phyloP scores from a whole-genome alignment of 2,113 vertebrate genomes.

The Dicrurus megarhynchus region DNA sequence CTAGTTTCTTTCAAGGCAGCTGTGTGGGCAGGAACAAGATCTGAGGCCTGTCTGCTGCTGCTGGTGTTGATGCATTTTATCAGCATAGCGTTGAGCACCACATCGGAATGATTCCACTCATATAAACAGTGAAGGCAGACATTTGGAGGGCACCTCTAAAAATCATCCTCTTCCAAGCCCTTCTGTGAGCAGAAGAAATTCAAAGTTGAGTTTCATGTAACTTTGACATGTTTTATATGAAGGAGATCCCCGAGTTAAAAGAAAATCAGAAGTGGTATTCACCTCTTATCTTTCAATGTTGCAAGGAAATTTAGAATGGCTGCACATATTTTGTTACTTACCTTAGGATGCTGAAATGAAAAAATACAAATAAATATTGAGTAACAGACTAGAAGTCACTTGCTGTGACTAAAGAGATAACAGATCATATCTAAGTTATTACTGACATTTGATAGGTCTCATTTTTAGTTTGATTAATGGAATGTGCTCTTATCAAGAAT shows the following conservation, averaged over 20 bases:
- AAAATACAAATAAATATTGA: background rate
- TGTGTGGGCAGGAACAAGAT: background rate
- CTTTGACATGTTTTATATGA: background rate
- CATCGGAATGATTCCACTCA: background rate
- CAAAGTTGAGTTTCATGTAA: background rate
- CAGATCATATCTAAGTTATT: background rate
- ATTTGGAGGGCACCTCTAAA: background rate
- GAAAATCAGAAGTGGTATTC: background rate
- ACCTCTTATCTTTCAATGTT: background rate
- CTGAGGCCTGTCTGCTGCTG: background rate
- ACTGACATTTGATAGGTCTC: background rate
- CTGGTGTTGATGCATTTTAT: background rate
- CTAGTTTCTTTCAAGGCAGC: background rate
- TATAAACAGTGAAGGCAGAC: background rate
- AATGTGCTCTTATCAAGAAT: background rate
- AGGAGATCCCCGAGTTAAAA: background rate
- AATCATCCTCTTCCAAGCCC: background rate
- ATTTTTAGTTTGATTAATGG: background rate
- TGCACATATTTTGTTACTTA: background rate
- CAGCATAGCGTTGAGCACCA: background rate
- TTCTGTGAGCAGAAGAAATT: background rate
- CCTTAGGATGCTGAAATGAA: background rate
- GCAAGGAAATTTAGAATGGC: background rate
- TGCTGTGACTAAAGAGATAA: background rate
- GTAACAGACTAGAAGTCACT: background rate